phyloP scores from a whole-genome alignment of 2,113 vertebrate genomes.

The Psephotus haematonotus region DNA sequence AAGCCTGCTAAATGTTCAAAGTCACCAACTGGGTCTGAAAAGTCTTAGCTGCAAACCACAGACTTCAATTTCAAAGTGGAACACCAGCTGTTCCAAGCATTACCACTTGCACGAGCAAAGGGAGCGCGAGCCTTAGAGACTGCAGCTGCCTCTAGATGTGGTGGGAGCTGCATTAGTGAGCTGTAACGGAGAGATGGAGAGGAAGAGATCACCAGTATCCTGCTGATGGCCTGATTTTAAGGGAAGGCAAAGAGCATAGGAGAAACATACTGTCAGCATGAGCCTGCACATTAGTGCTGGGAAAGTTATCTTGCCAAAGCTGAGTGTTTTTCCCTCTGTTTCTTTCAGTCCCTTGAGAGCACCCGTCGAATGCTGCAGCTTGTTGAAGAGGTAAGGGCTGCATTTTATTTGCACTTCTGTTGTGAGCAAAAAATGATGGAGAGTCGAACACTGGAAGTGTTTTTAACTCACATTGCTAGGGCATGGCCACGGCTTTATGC shows the following conservation, averaged over 20 bases:
- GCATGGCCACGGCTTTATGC: not conserved
- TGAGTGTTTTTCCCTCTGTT: not conserved
- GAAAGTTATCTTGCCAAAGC: not conserved
- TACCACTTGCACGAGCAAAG: accelerated
- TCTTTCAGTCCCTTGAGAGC: slow-evolving; percentile 93
- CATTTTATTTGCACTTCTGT: not conserved
- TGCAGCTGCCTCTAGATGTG: not conserved
- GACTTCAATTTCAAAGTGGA: not conserved
- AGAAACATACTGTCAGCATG: not conserved
- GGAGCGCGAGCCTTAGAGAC: not conserved
- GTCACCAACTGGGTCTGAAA: not conserved
- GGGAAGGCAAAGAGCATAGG: not conserved
- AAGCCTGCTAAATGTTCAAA: slow-evolving; percentile 23
- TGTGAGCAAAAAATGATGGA: not conserved
- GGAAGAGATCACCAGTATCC: not conserved
- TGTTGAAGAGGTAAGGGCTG: slow-evolving; percentile 94
- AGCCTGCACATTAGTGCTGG: not conserved
- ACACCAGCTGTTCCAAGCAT: not conserved
- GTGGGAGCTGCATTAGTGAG: not conserved
- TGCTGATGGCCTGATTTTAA: not conserved
- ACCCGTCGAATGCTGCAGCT: slow-evolving; percentile 99
- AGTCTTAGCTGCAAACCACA: not conserved
- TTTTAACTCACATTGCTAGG: not conserved
- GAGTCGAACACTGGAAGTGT: not conserved
- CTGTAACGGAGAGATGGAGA: not conserved